Base-by-base conservation (phyloP, 30 jellyfish, hydroid and myxozoan species). In the Morbakka virulenta region DNA sequence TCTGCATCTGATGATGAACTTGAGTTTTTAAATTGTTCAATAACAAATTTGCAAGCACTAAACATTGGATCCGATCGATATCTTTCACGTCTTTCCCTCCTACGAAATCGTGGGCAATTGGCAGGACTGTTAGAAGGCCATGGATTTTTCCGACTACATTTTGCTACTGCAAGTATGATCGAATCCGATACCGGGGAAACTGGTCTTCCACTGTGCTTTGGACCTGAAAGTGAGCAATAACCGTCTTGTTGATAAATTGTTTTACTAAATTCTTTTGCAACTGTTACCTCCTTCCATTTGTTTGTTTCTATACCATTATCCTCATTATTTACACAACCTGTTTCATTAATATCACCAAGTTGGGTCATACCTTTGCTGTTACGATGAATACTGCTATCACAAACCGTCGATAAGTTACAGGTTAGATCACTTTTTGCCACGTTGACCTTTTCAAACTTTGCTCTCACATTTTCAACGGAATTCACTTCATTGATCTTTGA, bases 141-240 rank as follows among this genome's bases (percentile, higher is more conserved):
- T 41, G 57, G 57, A 41, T 41, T 41, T 26, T 64, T 35, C 24
- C 23, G 47, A 27, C 67, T 77, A 32, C 88, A 62, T 32, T 34
- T 6, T 48, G 81, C 88, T 36, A 35, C 88, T 32, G 88, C 88
- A 35, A 77, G 14, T 21, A 77, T 77, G 47, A 77, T 48, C n/a
- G 88, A 62, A 48, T 77, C 88, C 31, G 72, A 34, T 9, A 36
- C 13, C 14, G 88, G 88, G 2, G 88, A 77, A 66, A 77, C 88
- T 0, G 88, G 81, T 69, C 88, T 62, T 11, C 88, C 88, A 32
- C 57, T 41, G 9, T 9, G 9, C 57, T 41, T 41, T 9, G 57
- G 57, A 9, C 9, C 57, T 6, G 13, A 6, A 41, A 9, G 17
- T 41, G 13, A 9, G 17, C 9, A 9, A 41, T 41, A 17, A 41